Percentiles rank a stretch among this genome's conserved stretches.
Conservation (phyloP, 2,888 invertebrate genomes). For the Phaonia tiefii region DNA sequence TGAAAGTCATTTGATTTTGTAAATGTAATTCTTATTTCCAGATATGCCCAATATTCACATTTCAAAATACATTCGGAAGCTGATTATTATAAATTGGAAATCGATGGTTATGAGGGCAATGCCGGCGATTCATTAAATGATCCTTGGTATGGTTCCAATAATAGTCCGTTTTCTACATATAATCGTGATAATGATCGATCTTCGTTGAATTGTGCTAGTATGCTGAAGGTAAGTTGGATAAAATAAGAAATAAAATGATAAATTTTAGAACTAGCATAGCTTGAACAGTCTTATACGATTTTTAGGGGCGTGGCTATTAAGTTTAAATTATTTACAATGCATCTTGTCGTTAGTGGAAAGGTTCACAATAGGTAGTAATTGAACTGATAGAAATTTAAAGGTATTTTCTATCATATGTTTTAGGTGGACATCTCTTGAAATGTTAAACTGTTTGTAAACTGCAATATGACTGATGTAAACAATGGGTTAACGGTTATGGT, state of each 20-base stretch:
- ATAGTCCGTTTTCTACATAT: constrained; percentile 95
- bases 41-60: constrained; percentile 94
- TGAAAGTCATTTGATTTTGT: no score
- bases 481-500: no score
- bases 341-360: no score
- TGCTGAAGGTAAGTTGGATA: constrained; percentile 86
- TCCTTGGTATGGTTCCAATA: constrained; percentile 96
- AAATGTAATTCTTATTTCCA: constrained; percentile 76
- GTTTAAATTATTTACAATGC: no score
- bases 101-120: constrained; percentile 94
- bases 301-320: no score
- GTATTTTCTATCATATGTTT: no score
- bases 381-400: no score
- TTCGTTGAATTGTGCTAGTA: constrained; percentile 94
- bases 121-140: constrained; percentile 95
- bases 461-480: no score
- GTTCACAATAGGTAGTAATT: no score
- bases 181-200: constrained; percentile 96
- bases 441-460: no score
- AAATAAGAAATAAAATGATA: neutral
- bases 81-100: constrained; percentile 95
- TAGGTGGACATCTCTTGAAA: no score
- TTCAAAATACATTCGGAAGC: constrained; percentile 95
- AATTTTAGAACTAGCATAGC: neutral
- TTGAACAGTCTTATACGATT: no score